Base-by-base conservation (phyloP, 2,113 vertebrate genomes). In the Phylloscopus whistleri region DNA sequence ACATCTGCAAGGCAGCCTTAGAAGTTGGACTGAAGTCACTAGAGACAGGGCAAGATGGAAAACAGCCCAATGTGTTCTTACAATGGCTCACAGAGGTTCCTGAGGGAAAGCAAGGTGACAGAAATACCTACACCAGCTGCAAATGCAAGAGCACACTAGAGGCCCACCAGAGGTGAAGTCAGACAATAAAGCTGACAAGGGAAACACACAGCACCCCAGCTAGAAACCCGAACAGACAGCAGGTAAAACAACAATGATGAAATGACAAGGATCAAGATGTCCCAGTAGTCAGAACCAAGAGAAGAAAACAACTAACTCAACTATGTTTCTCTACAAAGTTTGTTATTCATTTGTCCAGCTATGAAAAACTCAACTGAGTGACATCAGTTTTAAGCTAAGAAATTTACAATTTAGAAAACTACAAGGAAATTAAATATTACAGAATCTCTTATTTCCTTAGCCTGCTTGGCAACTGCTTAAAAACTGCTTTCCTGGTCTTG, bases 201-300 rank as follows among this genome's bases (percentile, higher is more conserved):
- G 69, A 89, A 95, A 91, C 74, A 77, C 46, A 64, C 1, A 51
- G 82, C 7, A 11, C 35, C 33, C 58, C 73, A 52, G 68, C 72
- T 22, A 69, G 68, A 77, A 80, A 81, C 24, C 79, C 94, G 84
- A 84, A 79, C 10, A 75, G 75, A n/a, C 44, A 91, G 72, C 76
- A 49, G 23, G n/a, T 41, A 53, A 76, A 79, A 83, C 21, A 24
- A 67, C 59, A 58, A 8, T 26, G 51, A 88, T 52, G 58, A 66
- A 80, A 44, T 51, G 8, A 58, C n/a, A 35, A 76, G 24, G 48
- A 84, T 77, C 81, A 68, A 90, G 67, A 52, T 33, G 30, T 49
- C 33, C 30, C n/a, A 13, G 21, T 0, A 53, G 41, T 11, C 0
- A 0, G 24, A 62, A 76, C 67, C 64, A 81, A 67, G 41, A 67